These are phyloP conservation scores for Cuculus canorus DNA, from an alignment of 2,797 vertebrate species.

Conservation along the genomic window DNA sequence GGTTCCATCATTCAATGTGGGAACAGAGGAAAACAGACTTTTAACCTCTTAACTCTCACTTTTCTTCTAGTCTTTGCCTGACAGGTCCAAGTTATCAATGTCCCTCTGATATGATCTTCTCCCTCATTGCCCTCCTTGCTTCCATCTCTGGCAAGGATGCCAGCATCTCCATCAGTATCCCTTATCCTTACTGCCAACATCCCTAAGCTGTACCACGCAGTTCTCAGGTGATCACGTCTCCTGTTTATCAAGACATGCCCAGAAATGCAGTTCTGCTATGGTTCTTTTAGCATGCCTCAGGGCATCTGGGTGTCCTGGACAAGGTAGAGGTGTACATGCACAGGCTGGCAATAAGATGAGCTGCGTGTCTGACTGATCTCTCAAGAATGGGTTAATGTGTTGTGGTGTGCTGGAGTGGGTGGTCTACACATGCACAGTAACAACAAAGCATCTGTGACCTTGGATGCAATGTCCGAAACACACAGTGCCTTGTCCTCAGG, in stretches of 20 bases:
- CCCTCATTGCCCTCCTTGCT: neutral
- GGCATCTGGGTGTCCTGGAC: neutral
- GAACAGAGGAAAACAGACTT: neutral
- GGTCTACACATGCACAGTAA: neutral
- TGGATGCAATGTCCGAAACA: neutral
- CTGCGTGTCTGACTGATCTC: neutral
- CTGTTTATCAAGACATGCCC: neutral
- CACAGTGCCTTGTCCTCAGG: neutral
- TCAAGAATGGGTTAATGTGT: neutral
- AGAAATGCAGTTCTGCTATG: neutral
- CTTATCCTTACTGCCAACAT: neutral
- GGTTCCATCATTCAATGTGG: neutral
- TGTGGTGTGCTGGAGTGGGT: neutral
- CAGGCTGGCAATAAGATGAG: neutral
- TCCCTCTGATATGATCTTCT: neutral
- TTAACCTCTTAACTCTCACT: neutral
- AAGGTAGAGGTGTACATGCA: neutral
- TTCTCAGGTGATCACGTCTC: neutral
- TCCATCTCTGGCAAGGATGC: neutral
- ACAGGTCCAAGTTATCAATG: neutral
- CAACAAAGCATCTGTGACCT: rapidly evolving
- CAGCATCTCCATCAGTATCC: neutral
- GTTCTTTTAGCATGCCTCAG: neutral
- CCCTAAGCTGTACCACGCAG: neutral
- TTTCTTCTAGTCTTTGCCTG: neutral